A percentile compares a stretch with the other conserved stretches of the same genome.
These are phyloP conservation scores for Erpetoichthys calabaricus DNA, from an alignment of 2,797 vertebrate species.

Conservation along the genomic window DNA sequence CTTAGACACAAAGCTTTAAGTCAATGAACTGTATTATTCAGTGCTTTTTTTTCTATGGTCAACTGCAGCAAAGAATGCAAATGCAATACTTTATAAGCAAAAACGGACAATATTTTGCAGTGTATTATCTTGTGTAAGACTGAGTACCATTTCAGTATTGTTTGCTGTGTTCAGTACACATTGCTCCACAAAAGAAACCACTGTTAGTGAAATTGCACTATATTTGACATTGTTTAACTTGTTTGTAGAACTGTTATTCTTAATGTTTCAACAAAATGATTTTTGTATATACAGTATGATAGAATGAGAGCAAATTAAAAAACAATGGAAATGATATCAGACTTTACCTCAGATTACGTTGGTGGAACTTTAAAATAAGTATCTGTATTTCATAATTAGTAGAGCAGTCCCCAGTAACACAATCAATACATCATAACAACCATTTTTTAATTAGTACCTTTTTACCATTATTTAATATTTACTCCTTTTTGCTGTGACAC, in stretches of 20 bases:
- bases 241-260: slow-evolving; percentile 32
- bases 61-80: slow-evolving; percentile 36
- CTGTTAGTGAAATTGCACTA: slow-evolving; percentile 29
- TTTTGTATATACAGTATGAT: slow-evolving; percentile 7
- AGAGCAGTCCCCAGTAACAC: too few species aligned
- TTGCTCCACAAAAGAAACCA: slow-evolving; percentile 19
- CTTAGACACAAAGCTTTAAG: slow-evolving; percentile 48
- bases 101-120: slow-evolving; percentile 28
- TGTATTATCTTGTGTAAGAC: slow-evolving; percentile 35
- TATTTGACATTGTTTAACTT: slow-evolving; percentile 35
- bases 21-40: slow-evolving; percentile 35
- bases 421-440: too few species aligned
- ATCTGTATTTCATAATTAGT: too few species aligned
- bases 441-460: too few species aligned
- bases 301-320: slow-evolving; percentile 19
- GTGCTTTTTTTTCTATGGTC: slow-evolving; percentile 30
- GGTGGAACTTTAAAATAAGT: too few species aligned
- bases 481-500: too few species aligned
- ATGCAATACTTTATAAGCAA: slow-evolving; percentile 45
- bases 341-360: slow-evolving; percentile 22
- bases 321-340: slow-evolving; percentile 26
- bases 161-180: slow-evolving; percentile 37
- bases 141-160: slow-evolving; percentile 35
- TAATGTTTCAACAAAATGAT: slow-evolving; percentile 3
- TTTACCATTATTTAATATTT: too few species aligned